Base-by-base conservation (phyloP, 2,113 vertebrate genomes). In the Scomber japonicus region DNA sequence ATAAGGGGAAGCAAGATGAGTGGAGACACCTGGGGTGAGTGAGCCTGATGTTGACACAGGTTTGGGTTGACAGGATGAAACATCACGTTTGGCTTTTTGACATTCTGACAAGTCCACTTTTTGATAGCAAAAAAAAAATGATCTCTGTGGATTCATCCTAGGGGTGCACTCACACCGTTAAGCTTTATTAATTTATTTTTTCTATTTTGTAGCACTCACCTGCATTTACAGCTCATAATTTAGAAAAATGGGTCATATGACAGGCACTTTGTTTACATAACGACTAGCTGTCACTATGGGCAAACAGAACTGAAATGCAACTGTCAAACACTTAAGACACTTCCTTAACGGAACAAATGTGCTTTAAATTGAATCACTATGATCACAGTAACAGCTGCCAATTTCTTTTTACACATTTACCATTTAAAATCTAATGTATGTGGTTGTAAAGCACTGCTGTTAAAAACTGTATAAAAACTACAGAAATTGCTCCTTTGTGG, bases 31-130 rank as follows among this genome's bases (percentile, higher is more conserved):
- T 84, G 81, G 70, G 75, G 69, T 65, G 78, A 89, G 79, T 51
- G 78, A 81, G 70, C 49, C 60, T 71, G 74, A 88, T 91, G 86
- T 82, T 91, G 88, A 93, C 83, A 84, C 55, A 68, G 67, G 90
- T 85, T 82, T 66, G 65, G 73, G 46, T 54, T 81, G 89, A 92
- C 87, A 79, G 81, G 79, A 55, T 61, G 71, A 84, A 85, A 84
- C 71, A 74, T 77, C 16, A 11, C 14, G 7, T 79, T 81, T 82
- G 80, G 78, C 85, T 92, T 91, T 85, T 86, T 84, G 83, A 91
- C 81, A 87, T 80, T 77, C 31, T 19, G 71, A 82, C 65, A 77
- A 66, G 71, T 65, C 49, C 63, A 61, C 67, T 65, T 17, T 55
- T 81, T 24, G 15, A 53, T 15, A 24, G 30, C 35, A 31, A 19